Base-by-base conservation (phyloP, 2,113 vertebrate species). In the Indri indri region DNA sequence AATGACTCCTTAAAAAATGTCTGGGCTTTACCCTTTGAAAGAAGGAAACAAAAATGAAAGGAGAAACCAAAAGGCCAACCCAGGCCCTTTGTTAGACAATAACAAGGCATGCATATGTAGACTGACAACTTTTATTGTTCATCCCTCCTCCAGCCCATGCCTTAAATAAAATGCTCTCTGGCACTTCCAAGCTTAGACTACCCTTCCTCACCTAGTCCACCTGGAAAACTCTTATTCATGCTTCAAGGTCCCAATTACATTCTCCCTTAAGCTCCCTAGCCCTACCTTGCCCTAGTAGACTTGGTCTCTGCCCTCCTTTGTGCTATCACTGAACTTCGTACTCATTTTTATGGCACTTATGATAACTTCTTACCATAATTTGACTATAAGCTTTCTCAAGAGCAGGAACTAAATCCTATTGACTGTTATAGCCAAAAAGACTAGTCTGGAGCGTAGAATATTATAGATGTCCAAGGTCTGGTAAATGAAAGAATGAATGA, bases 291-390 rank as follows among this genome's bases (percentile, higher is more conserved):
- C 27, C 45, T 45, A 23, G 63, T 8, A 34, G 34, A 61, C 45
- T 47, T 74, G 40, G 59, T 17, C 54, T 68, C 74, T 87, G 73
- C 45, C 73, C 74, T 34, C 6, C 63, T 65, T 42, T 27, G 4
- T 70, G 59, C 47, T 81, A 10, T 12, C 23, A 14, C 30, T 71
- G 84, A 66, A 86, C 76, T 79, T 84, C 52, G 50, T 25, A 57
- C 70, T 95, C 45, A 37, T 16, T 5, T 30, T 27, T 40, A 71
- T 47, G 81, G 32, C 25, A 57, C n/a, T 32, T 27, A 8, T 20
- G n/a, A 42, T 73, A 70, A 45, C 73, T 92, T 68, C 68, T 90
- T 54, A 80, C 37, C 45, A 73, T 42, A 66, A 88, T 82, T 65
- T 76, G 23, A 91, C 61, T 32, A 52, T 45, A 23, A 82, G 42